Evolutionary conservation across 2,797 vertebrate genomes (phyloP).

Genomic region (Eospalax fontanierii): DNA sequence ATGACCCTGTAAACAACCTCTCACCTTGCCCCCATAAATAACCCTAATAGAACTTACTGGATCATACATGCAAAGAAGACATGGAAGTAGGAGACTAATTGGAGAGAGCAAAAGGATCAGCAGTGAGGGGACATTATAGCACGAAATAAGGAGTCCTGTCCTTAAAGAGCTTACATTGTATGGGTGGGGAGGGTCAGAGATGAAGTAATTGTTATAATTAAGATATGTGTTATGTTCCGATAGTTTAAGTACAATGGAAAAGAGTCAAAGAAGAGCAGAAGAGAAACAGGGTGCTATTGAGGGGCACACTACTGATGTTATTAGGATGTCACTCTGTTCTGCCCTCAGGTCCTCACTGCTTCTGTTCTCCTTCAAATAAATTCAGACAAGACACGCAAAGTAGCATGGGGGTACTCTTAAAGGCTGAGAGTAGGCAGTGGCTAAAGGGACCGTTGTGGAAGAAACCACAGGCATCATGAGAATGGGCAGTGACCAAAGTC

Average conservation of each 20-base stretch:
- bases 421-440: too few species aligned
- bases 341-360: neutral
- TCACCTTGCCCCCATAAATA: neutral
- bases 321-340: neutral
- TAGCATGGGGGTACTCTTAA: too few species aligned
- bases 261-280: neutral
- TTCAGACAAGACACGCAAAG: neutral
- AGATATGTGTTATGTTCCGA: neutral
- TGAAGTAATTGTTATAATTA: neutral
- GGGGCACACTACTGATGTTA: neutral
- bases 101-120: neutral
- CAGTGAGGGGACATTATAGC: neutral
- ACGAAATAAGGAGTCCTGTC: neutral
- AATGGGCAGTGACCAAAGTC: too few species aligned
- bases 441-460: too few species aligned
- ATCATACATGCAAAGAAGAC: neutral
- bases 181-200: neutral
- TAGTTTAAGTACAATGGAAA: neutral
- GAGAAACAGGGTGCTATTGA: neutral
- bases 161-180: slow-evolving; percentile 12
- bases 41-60: neutral
- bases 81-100: neutral
- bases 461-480: too few species aligned
- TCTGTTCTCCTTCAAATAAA: neutral
- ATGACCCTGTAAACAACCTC: neutral